phyloP scores from a whole-genome alignment of 2,113 vertebrate species.

The Ictidomys tridecemlineatus region DNA sequence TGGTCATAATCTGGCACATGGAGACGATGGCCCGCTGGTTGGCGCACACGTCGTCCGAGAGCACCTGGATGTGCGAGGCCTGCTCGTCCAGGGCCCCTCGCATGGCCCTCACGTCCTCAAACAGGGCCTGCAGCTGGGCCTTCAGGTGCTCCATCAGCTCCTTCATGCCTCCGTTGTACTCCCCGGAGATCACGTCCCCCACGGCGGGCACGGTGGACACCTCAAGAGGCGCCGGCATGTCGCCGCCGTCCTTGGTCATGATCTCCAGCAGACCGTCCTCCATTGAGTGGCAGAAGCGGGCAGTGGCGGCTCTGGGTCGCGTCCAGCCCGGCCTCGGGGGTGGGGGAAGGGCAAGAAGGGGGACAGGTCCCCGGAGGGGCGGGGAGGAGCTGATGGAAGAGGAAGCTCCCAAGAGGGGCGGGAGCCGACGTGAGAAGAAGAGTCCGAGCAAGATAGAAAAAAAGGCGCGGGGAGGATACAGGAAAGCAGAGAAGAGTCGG shows the following conservation, averaged over 20 bases:
- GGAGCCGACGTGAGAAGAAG: neutral
- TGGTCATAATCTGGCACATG: constrained; percentile 85
- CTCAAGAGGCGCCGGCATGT: constrained; percentile 80
- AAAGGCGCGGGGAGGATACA: neutral
- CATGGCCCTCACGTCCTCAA: constrained; percentile 85
- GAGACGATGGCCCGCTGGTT: constrained; percentile 85
- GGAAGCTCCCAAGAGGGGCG: neutral
- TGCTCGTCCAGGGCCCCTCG: constrained; percentile 84
- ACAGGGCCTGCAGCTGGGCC: constrained; percentile 83
- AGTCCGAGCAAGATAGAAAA: neutral
- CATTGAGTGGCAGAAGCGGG: constrained; percentile 76
- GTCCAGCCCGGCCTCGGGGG: constrained; percentile 54
- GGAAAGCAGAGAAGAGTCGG: neutral
- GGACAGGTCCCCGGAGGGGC: constrained; percentile 26
- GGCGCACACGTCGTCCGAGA: constrained; percentile 85
- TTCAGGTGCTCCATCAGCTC: constrained; percentile 84
- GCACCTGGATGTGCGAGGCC: constrained; percentile 85
- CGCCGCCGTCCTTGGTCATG: constrained; percentile 84
- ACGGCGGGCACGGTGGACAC: constrained; percentile 82
- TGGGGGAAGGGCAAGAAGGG: neutral
- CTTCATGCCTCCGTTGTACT: constrained; percentile 85
- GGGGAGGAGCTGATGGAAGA: constrained; percentile 9
- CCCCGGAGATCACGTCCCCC: constrained; percentile 83
- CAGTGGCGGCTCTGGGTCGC: constrained; percentile 57
- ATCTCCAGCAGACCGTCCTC: constrained; percentile 83